Evolutionary conservation across 2,797 vertebrate genomes (phyloP).

Genomic region (Eurystomus glaucurus): DNA sequence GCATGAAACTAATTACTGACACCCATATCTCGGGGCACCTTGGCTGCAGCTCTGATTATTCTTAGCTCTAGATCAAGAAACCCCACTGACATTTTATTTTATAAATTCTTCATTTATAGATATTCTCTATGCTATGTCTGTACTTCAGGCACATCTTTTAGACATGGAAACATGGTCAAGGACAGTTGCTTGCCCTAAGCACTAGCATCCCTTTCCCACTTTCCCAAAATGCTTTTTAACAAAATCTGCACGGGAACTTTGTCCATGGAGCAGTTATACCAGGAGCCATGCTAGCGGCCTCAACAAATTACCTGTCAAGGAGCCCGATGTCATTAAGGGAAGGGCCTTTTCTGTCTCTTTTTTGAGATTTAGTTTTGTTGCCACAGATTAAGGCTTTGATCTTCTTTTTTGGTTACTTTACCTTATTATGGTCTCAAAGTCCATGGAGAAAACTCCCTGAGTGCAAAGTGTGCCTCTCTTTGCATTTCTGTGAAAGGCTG

Average conservation of each 20-base stretch:
- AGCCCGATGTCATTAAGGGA: background rate
- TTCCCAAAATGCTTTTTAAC: background rate
- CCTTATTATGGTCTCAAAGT: background rate
- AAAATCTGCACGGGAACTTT: background rate
- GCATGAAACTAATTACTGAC: conserved; percentile 45
- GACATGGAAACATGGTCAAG: background rate
- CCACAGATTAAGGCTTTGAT: background rate
- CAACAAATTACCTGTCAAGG: background rate
- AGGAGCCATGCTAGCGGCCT: background rate
- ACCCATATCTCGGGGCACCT: conserved; percentile 3
- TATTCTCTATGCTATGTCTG: background rate
- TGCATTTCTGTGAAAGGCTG: background rate
- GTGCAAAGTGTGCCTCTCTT: background rate
- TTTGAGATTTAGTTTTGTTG: background rate
- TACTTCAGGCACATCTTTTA: background rate
- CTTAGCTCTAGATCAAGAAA: conserved; percentile 29
- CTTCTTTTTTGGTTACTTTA: background rate
- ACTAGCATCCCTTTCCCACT: background rate
- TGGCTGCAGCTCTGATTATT: conserved; percentile 10
- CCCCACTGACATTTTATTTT: background rate
- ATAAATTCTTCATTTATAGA: background rate
- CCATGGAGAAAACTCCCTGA: background rate
- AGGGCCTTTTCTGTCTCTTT: background rate
- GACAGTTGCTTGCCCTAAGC: background rate
- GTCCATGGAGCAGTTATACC: background rate